These are phyloP conservation scores for Parus major DNA, from an alignment of 2,113 vertebrate genomes.

Conservation along the genomic window DNA sequence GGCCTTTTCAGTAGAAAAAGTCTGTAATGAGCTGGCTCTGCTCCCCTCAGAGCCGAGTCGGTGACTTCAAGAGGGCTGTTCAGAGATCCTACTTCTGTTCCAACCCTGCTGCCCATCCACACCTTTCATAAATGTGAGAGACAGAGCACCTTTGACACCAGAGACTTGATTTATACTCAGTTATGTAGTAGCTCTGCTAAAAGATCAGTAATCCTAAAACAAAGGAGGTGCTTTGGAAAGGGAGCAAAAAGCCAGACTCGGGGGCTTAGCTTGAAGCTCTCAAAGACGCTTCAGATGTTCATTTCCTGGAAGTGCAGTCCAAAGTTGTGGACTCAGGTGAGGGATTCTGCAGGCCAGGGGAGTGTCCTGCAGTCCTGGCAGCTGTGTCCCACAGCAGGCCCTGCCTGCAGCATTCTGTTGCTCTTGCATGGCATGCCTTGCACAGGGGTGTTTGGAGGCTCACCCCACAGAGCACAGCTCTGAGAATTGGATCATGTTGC, in stretches of 20 bases:
- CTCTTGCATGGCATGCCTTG: not conserved
- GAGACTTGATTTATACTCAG: not conserved
- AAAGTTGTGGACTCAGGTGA: not conserved
- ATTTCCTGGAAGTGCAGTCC: not conserved
- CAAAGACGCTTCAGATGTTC: rapidly evolving
- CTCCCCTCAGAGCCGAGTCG: not conserved
- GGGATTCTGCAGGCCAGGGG: not conserved
- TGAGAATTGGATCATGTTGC: rapidly evolving
- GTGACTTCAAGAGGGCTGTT: not conserved
- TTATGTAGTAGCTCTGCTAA: not conserved
- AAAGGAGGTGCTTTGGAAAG: not conserved
- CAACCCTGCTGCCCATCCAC: not conserved
- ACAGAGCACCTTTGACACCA: not conserved
- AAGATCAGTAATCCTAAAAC: not conserved
- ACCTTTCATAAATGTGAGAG: not conserved
- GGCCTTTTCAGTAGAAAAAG: not conserved
- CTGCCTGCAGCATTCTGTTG: not conserved
- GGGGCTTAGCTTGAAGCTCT: not conserved
- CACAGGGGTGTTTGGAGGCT: not conserved
- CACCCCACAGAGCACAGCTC: rapidly evolving
- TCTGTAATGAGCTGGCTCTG: not conserved
- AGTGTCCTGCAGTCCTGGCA: not conserved
- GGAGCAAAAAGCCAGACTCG: not conserved
- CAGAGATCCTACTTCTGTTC: not conserved
- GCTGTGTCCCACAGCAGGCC: not conserved